phyloP scores from a whole-genome alignment of 2,888 invertebrate species.

The Mesopsocus fuscifrons region DNA sequence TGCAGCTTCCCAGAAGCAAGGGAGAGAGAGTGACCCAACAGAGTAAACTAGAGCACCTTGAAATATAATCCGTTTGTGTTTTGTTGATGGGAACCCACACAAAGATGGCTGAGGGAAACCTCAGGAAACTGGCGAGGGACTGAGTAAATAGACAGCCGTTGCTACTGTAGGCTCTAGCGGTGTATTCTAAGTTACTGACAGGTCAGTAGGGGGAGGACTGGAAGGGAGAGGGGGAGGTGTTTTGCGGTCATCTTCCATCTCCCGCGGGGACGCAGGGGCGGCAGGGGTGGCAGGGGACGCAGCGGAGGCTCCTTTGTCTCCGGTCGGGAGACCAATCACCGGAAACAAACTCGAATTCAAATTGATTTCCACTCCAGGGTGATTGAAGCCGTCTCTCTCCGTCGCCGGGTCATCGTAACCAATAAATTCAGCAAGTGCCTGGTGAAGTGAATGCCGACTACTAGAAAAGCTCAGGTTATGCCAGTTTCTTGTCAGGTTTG shows the following conservation, averaged over 20 bases:
- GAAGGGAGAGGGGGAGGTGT: conserved; percentile 1
- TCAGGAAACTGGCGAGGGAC: no score
- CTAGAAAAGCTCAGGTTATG: background rate
- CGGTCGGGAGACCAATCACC: background rate
- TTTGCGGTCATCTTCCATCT: background rate
- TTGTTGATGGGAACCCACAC: no score
- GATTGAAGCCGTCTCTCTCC: background rate
- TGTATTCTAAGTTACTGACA: no score
- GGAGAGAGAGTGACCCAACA: no score
- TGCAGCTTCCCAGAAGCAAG: no score
- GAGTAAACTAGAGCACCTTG: no score
- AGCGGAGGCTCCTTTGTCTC: background rate
- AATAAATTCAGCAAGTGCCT: background rate
- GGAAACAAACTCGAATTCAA: background rate
- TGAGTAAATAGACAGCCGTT: no score
- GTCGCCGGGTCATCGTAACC: background rate
- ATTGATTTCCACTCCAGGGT: background rate
- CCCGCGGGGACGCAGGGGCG: background rate
- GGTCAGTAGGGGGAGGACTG: conserved; percentile 1
- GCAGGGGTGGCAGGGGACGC: background rate
- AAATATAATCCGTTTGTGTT: no score
- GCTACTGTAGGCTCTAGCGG: no score
- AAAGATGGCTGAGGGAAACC: no score
- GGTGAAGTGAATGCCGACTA: background rate
- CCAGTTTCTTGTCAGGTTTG: background rate